phyloP scores from a whole-genome alignment of 2,888 invertebrate genomes.

The Phasia obesa region DNA sequence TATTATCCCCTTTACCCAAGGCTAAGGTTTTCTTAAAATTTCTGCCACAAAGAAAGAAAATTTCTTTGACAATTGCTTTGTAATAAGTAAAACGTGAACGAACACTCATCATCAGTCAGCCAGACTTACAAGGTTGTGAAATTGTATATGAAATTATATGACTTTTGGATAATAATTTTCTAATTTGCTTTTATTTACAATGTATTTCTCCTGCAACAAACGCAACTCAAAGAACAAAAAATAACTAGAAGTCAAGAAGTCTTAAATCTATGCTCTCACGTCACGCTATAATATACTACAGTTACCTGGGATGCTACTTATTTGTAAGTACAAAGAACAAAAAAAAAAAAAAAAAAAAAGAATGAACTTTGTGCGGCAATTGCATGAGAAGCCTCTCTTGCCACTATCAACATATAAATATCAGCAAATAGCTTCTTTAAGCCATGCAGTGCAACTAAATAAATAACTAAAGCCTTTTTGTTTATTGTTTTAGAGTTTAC shows the following conservation, averaged over 20 bases:
- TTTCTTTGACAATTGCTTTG: slow-evolving; percentile 77
- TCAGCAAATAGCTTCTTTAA: slow-evolving; percentile 65
- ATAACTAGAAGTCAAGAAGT: slow-evolving; percentile 33
- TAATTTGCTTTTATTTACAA: slow-evolving; percentile 5
- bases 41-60: background rate
- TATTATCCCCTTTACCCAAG: background rate
- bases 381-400: slow-evolving; percentile 60
- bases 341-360: slow-evolving; percentile 1
- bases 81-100: slow-evolving; percentile 76
- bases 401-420: slow-evolving; percentile 64
- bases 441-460: slow-evolving; percentile 20
- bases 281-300: slow-evolving; percentile 56
- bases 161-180: slow-evolving; percentile 50
- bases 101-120: slow-evolving; percentile 50
- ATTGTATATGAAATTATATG: slow-evolving; percentile 66
- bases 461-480: slow-evolving; percentile 44
- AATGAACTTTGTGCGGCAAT: slow-evolving; percentile 40
- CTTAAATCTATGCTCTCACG: no score
- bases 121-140: slow-evolving; percentile 52
- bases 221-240: slow-evolving; percentile 27
- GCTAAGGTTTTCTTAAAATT: no score
- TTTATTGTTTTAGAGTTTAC: slow-evolving; percentile 24
- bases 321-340: slow-evolving; percentile 16
- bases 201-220: slow-evolving; percentile 9
- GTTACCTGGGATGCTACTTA: slow-evolving; percentile 54